Conservation (phyloP, 2,888 invertebrate species). For the Drosophila kanekoi region DNA sequence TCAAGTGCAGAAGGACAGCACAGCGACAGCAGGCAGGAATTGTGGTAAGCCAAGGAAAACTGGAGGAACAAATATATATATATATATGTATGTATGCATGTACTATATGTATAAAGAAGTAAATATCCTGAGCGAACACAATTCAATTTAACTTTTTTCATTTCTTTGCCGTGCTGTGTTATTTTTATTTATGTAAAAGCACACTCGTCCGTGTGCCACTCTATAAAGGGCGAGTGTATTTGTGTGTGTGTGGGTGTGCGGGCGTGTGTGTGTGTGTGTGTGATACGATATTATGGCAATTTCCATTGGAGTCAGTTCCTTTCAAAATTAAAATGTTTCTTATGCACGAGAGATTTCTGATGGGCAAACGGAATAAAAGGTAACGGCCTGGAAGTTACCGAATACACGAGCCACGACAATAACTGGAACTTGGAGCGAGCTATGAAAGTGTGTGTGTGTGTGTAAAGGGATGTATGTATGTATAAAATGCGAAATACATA, state of each 20-base stretch:
- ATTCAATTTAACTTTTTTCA: constrained; percentile 81
- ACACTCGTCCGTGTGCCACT: constrained; percentile 34
- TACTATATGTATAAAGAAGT: constrained; percentile 45
- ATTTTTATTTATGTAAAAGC: constrained; percentile 76
- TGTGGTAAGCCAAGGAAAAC: constrained; percentile 50
- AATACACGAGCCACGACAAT: constrained; percentile 51
- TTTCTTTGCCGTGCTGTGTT: constrained; percentile 71
- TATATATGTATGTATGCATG: not conserved
- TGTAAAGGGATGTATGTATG: not conserved
- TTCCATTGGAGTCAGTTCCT: constrained; percentile 72
- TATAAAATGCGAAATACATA: not conserved
- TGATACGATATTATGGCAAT: constrained; percentile 75
- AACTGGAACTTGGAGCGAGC: constrained; percentile 43
- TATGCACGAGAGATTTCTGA: constrained; percentile 80
- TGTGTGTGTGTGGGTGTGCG: constrained; percentile 34
- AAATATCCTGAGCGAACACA: constrained; percentile 76
- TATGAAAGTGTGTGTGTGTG: constrained; percentile 6
- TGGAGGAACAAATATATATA: not conserved
- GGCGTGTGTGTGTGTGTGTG: constrained; percentile 51
- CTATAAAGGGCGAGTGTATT: constrained; percentile 12
- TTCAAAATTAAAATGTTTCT: constrained; percentile 82
- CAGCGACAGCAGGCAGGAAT: constrained; percentile 41
- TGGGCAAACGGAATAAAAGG: constrained; percentile 73
- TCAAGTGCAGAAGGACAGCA: constrained; percentile 65
- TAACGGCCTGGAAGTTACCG: constrained; percentile 77